phyloP scores from a whole-genome alignment of 2,888 invertebrate genomes.

The Mechanitis mazaeus region DNA sequence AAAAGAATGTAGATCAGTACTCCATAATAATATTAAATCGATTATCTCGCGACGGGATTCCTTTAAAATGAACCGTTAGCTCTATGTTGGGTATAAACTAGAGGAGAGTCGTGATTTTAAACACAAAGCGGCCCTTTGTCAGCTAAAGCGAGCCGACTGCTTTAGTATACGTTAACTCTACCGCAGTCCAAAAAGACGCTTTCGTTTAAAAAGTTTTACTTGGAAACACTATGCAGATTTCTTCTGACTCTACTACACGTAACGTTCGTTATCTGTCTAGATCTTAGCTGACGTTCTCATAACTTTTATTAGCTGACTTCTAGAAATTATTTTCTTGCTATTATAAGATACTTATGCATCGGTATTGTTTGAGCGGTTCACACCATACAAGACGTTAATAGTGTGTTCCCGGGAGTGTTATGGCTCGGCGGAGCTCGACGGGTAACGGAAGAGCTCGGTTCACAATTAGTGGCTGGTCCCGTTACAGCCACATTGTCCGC shows the following conservation, averaged over 20 bases:
- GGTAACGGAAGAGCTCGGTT: constrained; percentile 66
- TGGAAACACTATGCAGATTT: background rate
- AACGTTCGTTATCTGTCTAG: constrained; percentile 2
- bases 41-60: constrained; percentile 39
- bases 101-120: constrained; percentile 21
- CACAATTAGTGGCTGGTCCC: constrained; percentile 69
- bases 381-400: constrained; percentile 29
- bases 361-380: constrained; percentile 22
- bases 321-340: too few species aligned
- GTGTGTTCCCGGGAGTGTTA: constrained; percentile 36
- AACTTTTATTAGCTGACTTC: background rate
- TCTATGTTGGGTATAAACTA: constrained; percentile 32
- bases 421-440: constrained; percentile 35
- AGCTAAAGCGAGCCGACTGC: constrained; percentile 36
- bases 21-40: constrained; percentile 30
- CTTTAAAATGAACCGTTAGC: constrained; percentile 50
- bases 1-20: constrained; percentile 19
- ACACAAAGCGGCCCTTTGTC: constrained; percentile 39
- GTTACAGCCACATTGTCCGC: constrained; percentile 69
- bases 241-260: background rate
- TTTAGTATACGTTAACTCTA: constrained; percentile 15
- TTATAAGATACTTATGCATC: too few species aligned
- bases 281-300: background rate
- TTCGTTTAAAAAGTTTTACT: constrained; percentile 7
- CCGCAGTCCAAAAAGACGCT: constrained; percentile 11